Evolutionary conservation across 1,140 invertebrate species (phyloP), one percentile per base, ranked within the genome.

Genomic region (Wiebesia pumilae): DNA sequence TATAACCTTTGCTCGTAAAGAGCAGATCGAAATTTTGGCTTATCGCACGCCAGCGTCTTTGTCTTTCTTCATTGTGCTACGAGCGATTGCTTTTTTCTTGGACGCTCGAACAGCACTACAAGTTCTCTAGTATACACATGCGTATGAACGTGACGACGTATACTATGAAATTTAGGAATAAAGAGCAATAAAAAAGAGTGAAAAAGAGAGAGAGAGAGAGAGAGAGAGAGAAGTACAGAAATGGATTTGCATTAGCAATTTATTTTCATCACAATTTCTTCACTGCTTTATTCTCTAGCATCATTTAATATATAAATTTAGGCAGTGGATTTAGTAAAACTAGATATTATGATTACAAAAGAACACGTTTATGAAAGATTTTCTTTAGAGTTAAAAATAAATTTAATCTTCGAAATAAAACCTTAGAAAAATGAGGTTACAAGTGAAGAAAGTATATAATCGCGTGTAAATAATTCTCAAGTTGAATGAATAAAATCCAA

Each of bases 11-110:
- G 51, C 69, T 86, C 85, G 85, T 86, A 82, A 86, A 86, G 54
- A 38, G 30, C 58, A 67, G 71, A 86, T 86, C 85, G 85, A 82
- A 86, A 82, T 86, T 86, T 82, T 80, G 85, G 80, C 58, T 65
- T 82, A 81, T 81, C 43, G 65, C 47, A 12, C 21, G 78, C 40
- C 14, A 33, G 24, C 9, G 62, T 43, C 54, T 73, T 81, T 71
- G 67, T 81, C 54, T 86, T 35, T 40, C 71, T 77, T 40, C 47
- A 3, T 24, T 83, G 4, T 58, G 3, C 82, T 35, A 43, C 58
- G 47, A 73, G 30, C 81, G 21, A 83, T 83, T 35, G 69, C 81
- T 58, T 47, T 62, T 83, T 83, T 58, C 30, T 54, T n/a, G 16
- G 40, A 30, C 35, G 33, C 38, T 47, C 80, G 16, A 47, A 47